Conservation (phyloP, 2,888 invertebrate species). For the Melanophora roralis region DNA sequence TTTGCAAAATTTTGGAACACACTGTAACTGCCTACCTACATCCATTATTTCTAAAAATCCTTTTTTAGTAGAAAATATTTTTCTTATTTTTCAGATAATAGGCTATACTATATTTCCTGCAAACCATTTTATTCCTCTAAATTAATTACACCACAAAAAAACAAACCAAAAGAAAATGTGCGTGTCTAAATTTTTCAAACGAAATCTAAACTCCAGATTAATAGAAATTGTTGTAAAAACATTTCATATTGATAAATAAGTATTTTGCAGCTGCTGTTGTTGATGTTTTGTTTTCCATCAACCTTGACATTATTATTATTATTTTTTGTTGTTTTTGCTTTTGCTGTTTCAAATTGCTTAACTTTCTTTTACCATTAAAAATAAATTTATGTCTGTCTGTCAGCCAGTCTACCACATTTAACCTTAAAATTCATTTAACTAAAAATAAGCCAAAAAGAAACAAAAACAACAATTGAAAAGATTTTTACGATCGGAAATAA, state of each 20-base stretch:
- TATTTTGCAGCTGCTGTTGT: neutral
- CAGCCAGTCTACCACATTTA: slow-evolving; percentile 8
- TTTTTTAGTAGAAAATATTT: too few relatives aligned
- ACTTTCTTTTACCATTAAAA: slow-evolving; percentile 46
- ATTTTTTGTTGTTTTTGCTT: slow-evolving; percentile 1
- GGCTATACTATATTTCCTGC: too few relatives aligned
- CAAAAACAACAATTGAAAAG: slow-evolving; percentile 37
- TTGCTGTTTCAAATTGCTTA: slow-evolving; percentile 23
- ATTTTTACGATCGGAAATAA: slow-evolving; percentile 27
- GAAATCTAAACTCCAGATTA: neutral
- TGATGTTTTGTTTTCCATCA: slow-evolving; percentile 32
- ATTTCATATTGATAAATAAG: too few relatives aligned
- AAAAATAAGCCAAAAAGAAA: neutral
- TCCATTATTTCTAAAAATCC: too few relatives aligned
- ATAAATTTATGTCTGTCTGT: neutral
- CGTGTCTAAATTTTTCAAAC: neutral
- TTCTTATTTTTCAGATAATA: too few relatives aligned
- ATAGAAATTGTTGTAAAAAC: neutral
- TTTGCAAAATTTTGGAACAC: too few relatives aligned
- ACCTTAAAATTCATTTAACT: slow-evolving; percentile 16
- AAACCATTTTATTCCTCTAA: too few relatives aligned
- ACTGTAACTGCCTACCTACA: too few relatives aligned
- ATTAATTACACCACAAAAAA: too few relatives aligned
- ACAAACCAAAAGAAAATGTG: neutral
- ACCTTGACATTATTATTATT: slow-evolving; percentile 52